phyloP scores from a whole-genome alignment of 2,888 invertebrate genomes.

The Acanthosoma haemorrhoidale region DNA sequence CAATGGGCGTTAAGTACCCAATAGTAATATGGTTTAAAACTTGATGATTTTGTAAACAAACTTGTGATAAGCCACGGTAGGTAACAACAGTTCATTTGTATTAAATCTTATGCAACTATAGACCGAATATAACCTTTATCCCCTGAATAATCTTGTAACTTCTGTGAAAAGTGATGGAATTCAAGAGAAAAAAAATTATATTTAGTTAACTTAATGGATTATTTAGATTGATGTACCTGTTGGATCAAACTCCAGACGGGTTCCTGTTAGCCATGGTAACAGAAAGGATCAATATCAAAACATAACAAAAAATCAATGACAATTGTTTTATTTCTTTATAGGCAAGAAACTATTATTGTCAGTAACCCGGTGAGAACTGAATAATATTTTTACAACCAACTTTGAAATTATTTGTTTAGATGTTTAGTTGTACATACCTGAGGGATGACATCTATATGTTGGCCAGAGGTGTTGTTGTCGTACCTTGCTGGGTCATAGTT shows the following conservation, averaged over 20 bases:
- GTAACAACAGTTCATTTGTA: too few relatives aligned
- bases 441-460: conserved; percentile 51
- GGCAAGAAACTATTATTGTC: conserved; percentile 2
- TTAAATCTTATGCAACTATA: too few relatives aligned
- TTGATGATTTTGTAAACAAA: too few relatives aligned
- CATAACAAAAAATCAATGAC: conserved; percentile 4
- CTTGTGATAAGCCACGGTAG: too few relatives aligned
- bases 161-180: neutral
- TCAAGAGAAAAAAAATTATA: neutral
- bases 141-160: too few relatives aligned
- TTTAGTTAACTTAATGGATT: neutral
- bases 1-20: too few relatives aligned
- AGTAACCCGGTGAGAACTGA: neutral
- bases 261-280: conserved; percentile 39
- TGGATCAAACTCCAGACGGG: conserved; percentile 41
- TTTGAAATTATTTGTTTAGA: neutral
- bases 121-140: too few relatives aligned
- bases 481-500: conserved; percentile 62
- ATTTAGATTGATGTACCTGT: conserved; percentile 37
- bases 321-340: neutral
- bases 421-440: conserved; percentile 46
- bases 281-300: conserved; percentile 20
- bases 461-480: conserved; percentile 51
- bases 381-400: neutral
- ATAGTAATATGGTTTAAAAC: too few relatives aligned